These are phyloP conservation scores for Porites lutea DNA, from an alignment of 64 coral and sea anemone genomes.

Conservation along the genomic window DNA sequence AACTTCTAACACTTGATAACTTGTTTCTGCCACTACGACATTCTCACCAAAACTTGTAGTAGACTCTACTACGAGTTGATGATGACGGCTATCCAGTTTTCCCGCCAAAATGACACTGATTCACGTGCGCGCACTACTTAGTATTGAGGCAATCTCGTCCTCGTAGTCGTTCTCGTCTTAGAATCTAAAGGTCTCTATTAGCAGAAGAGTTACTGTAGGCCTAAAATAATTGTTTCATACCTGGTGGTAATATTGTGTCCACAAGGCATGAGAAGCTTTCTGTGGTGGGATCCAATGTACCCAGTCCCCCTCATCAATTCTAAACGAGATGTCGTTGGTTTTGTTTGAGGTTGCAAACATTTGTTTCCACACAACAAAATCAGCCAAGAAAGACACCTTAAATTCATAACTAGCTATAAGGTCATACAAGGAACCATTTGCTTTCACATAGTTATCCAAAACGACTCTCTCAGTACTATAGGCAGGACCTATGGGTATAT, in stretches of 20 bases:
- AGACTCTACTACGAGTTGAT: no score
- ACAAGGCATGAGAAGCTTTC: conserved; percentile 26
- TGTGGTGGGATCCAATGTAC: neutral
- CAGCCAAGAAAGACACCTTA: conserved; percentile 21
- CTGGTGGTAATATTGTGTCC: conserved; percentile 57
- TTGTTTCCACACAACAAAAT: conserved; percentile 71
- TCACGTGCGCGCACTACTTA: no score
- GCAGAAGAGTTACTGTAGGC: no score
- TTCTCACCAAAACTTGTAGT: no score
- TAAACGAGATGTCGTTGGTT: conserved; percentile 73
- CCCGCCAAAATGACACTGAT: no score
- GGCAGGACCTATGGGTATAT: conserved; percentile 65
- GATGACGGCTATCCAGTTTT: no score
- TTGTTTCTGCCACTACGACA: no score
- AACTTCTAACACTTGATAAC: no score
- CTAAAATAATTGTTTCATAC: conserved; percentile 12
- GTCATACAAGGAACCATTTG: conserved; percentile 54
- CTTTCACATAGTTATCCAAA: conserved; percentile 51
- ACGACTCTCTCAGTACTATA: conserved; percentile 49
- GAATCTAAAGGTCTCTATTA: no score
- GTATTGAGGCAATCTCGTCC: no score
- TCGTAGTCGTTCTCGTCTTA: no score
- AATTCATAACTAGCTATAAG: conserved; percentile 70
- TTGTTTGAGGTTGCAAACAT: conserved; percentile 6
- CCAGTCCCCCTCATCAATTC: conserved; percentile 79